Conservation (phyloP, 2,888 invertebrate genomes). For the Glaucopsyche alexis region DNA sequence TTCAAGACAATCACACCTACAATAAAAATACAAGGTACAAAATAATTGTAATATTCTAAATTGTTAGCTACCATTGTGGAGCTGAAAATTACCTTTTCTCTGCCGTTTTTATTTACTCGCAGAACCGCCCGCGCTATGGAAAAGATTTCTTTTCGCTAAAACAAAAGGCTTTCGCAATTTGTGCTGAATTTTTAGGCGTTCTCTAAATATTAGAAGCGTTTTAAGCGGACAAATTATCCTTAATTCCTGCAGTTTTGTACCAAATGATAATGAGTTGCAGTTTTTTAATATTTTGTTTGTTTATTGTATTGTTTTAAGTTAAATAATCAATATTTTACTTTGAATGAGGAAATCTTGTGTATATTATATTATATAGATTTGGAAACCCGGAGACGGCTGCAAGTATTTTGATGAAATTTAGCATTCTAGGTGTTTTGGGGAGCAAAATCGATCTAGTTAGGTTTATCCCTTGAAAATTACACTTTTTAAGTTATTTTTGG, state of each 20-base stretch:
- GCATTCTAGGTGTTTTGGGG: too few species aligned
- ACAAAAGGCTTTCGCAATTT: conserved; percentile 27
- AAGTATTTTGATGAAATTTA: too few species aligned
- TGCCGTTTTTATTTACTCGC: conserved; percentile 24
- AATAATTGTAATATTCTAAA: conserved; percentile 25
- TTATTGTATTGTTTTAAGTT: neutral
- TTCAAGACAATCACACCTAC: neutral
- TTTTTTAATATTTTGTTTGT: neutral
- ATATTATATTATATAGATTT: too few species aligned
- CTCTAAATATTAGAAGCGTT: conserved; percentile 21
- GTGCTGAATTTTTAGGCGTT: conserved; percentile 17
- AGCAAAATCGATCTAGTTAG: too few species aligned
- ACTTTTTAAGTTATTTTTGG: too few species aligned
- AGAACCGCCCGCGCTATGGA: conserved; percentile 3
- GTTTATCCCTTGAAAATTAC: too few species aligned
- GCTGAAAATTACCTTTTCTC: conserved; percentile 27
- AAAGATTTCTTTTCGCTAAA: conserved; percentile 27
- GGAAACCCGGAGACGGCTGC: too few species aligned
- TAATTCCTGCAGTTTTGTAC: neutral
- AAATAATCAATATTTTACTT: too few species aligned
- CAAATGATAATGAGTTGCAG: neutral
- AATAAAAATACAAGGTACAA: neutral
- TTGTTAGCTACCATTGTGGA: conserved; percentile 23
- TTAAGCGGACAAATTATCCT: conserved; percentile 6
- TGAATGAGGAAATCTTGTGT: too few species aligned